Base-by-base conservation (phyloP, 1,140 invertebrate species). In the Ceratoteleas bidentatus region DNA sequence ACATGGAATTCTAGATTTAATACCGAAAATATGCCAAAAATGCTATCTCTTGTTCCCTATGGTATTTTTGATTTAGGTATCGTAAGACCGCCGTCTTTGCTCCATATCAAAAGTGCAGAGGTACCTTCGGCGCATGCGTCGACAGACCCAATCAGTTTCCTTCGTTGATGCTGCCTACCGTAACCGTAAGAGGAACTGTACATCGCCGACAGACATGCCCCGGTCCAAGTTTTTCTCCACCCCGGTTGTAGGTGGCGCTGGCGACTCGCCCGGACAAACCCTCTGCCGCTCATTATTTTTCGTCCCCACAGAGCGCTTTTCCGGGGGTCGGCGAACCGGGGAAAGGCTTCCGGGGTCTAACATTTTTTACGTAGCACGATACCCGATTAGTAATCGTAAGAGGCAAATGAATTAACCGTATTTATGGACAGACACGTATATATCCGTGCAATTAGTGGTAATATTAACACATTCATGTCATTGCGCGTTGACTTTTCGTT, bases 41-140 rank as follows among this genome's bases (percentile, higher is more conserved):
- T n/a, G n/a, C n/a, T n/a, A n/a, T n/a, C n/a, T n/a, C n/a, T n/a
- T n/a, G n/a, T n/a, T n/a, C n/a, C n/a, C n/a, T n/a, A n/a, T n/a
- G n/a, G n/a, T n/a, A n/a, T n/a, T n/a, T n/a, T n/a, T n/a, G n/a
- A n/a, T n/a, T n/a, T n/a, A n/a, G n/a, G n/a, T n/a, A n/a, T n/a
- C n/a, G n/a, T n/a, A n/a, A n/a, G n/a, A n/a, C n/a, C n/a, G n/a
- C n/a, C n/a, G n/a, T n/a, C 78, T 69, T 87, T 88, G 87, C 86
- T 88, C 85, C 86, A 88, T 84, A 83, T 89, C 87, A 68, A 85
- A 83, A 72, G 54, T 50, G 40, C 82, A 57, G 36, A 45, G 33
- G 2, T 66, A 45, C n/a, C n/a, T n/a, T 54, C 15, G 40, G 45
- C 50, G 49, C 8, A 47, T 72, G 32, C 15, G 47, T 64, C 36